Evolutionary conservation across 2,797 vertebrate species (phyloP), one percentile per base, ranked within the genome.

Genomic region (Ataeniobius toweri): DNA sequence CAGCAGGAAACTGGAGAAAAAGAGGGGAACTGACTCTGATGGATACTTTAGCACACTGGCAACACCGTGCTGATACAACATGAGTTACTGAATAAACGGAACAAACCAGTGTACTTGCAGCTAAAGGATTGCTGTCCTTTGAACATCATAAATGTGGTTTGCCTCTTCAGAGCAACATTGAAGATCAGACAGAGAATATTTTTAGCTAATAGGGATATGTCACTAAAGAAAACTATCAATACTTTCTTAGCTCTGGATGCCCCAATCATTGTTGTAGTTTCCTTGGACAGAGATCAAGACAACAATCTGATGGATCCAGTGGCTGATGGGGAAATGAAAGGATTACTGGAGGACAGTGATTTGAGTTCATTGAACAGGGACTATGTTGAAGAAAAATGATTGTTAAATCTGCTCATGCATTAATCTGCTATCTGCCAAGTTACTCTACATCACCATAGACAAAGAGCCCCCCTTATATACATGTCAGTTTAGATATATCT

Each of bases 271-370:
- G 16, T 22, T 53, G 31, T 51, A 53, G 18, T 31, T 7, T 36
- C 31, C 16, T 36, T 36, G 3, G 6, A 46, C 12, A 58, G 76
- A 79, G 31, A 74, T 76, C 74, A 80, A 88, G 56, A 82, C 82
- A 90, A 86, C 88, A 90, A 92, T 78, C 80, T 75, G 83, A 28
- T 39, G 81, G 39, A 81, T 88, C 81, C 83, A 65, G 61, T 10
- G 8, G 31, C 18, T 16, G 28, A 74, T 58, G 74, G 83, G 90
- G 88, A 94, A 93, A 91, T 91, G 78, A 91, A 87, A 88, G 51
- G 89, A 89, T 93, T 86, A 87, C 58, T 71, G 51, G 44, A 20
- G 59, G 79, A 69, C 50, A 71, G 28, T 48, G 73, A 85, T 84
- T 59, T 71, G 48, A 89, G 73, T 83, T 83, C 81, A 74, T 82